These are phyloP conservation scores for Pemphigus obesinymphae DNA, from an alignment of 1,140 invertebrate genomes.

Conservation along the genomic window DNA sequence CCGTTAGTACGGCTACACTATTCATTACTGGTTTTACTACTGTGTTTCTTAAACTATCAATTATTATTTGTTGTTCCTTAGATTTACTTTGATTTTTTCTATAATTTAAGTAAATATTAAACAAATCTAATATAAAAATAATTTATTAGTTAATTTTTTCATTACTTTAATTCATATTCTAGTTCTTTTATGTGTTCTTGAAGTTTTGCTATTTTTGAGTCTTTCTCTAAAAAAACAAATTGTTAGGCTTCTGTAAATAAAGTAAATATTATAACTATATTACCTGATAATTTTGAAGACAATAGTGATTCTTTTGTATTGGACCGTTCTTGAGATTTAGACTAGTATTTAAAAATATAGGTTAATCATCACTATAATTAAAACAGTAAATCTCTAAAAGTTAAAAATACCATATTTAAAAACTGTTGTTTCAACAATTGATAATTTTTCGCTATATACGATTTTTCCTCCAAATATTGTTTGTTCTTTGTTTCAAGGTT, in stretches of 20 bases:
- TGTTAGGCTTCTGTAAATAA: neutral
- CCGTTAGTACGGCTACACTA: neutral
- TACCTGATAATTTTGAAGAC: neutral
- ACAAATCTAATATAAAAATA: neutral
- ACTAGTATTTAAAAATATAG: neutral
- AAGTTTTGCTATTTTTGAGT: neutral
- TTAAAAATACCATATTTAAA: neutral
- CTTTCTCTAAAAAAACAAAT: neutral
- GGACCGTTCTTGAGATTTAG: neutral
- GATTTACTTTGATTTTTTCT: neutral
- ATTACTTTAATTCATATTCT: conserved; percentile 14
- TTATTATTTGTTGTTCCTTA: neutral
- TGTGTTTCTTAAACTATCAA: neutral
- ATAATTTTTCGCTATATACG: neutral
- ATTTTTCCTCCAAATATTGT: neutral
- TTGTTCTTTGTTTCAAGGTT: neutral
- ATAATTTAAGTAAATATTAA: neutral
- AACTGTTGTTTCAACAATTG: neutral
- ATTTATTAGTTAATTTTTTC: neutral
- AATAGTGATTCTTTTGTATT: neutral
- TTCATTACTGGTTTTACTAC: neutral
- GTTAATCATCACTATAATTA: neutral
- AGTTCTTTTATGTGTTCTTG: neutral
- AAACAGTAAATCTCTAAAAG: neutral
- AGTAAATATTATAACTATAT: neutral